Base-by-base conservation (phyloP, 2,888 invertebrate species). In the Latheticus oryzae region DNA sequence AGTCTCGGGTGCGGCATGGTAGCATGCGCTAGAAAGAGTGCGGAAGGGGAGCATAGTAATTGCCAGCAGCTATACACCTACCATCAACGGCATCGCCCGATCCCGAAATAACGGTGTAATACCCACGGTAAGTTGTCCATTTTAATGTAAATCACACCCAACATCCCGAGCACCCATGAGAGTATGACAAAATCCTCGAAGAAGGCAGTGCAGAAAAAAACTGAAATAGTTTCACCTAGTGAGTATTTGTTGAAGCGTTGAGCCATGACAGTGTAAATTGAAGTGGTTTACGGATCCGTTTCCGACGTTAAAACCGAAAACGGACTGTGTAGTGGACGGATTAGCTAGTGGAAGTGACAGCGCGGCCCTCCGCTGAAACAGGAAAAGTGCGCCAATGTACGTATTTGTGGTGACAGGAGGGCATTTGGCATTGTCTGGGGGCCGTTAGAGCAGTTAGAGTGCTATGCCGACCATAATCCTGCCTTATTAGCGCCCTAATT, bases 201-300 rank as follows among this genome's bases (percentile, higher is more conserved):
- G n/a, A 60, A 59, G 62, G 63, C 60, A 69, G 71, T 73, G 71
- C 63, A 60, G 64, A 67, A 69, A 70, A 67, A 68, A 66, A 68
- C 69, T 66, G 58, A 66, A 65, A 53, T 63, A 63, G 61, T 61
- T 62, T 67, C 66, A 66, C 64, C 64, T 61, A 68, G 66, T 68
- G 67, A 67, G 66, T 50, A 59, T 55, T 50, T 55, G 55, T 43
- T 64, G 64, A 68, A 72, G 68, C 69, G 63, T 70, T 71, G 68
- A 76, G 75, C 76, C 75, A 76, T 77, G 78, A 78, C 76, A 76
- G 76, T 77, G 76, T 77, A 72, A 77, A 74, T 76, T 75, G 67
- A 73, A 77, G 76, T 77, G 76, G 68, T 61, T 63, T 62, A 66
- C 63, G 62, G 58, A 69, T 67, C 32, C 37, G 50, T 37, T n/a